Conservation (phyloP, 2,888 invertebrate species). For the Ethmia dodecea region DNA sequence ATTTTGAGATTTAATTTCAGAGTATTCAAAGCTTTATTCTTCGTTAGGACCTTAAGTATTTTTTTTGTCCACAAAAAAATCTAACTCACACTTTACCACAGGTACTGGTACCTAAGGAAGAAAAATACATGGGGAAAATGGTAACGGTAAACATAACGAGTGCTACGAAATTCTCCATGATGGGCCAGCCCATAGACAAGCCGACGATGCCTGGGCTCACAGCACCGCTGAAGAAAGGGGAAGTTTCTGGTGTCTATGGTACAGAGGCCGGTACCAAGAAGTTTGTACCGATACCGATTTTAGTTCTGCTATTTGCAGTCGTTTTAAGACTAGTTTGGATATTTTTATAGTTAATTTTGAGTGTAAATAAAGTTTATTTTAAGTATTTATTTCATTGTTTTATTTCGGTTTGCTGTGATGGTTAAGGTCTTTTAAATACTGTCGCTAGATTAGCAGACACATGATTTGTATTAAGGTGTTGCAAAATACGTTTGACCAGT, state of each 20-base stretch:
- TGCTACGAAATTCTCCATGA: conserved; percentile 87
- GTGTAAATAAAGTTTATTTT: no score
- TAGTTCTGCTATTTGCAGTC: conserved; percentile 54
- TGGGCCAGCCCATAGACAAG: conserved; percentile 80
- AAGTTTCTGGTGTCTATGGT: conserved; percentile 63
- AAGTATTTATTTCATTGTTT: no score
- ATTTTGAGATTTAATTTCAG: neutral
- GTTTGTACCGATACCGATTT: conserved; percentile 44
- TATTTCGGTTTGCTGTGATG: no score
- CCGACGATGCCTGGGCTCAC: conserved; percentile 73
- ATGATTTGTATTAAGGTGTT: no score
- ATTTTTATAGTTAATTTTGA: conserved; percentile 58
- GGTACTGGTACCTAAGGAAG: conserved; percentile 87
- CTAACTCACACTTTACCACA: no score
- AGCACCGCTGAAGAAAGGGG: conserved; percentile 72
- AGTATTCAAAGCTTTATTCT: no score
- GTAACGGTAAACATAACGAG: conserved; percentile 85
- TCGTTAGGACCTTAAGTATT: no score
- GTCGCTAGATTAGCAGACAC: no score
- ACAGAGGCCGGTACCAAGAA: conserved; percentile 28
- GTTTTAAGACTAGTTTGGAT: conserved; percentile 60
- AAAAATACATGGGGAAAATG: conserved; percentile 88
- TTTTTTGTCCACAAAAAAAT: no score
- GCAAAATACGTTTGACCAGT: no score
- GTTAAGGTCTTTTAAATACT: no score